A percentile compares a stretch with the other conserved stretches of the same genome.
Evolutionary conservation across 2,113 vertebrate species (phyloP).

Genomic region (Microcebus tavaratra): DNA sequence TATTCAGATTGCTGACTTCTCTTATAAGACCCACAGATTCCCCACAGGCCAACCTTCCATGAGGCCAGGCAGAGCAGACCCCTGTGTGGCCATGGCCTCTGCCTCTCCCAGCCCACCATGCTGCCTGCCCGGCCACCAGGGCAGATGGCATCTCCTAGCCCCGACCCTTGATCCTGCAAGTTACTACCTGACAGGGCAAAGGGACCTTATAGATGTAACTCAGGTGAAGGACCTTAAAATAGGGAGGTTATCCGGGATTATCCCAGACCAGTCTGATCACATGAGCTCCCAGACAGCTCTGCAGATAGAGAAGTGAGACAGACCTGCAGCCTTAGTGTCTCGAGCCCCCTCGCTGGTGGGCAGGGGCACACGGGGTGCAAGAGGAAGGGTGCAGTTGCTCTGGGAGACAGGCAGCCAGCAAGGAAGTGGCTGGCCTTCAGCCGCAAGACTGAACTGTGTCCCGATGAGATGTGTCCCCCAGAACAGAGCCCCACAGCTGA

Average conservation of each 20-base stretch:
- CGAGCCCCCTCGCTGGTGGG: not conserved
- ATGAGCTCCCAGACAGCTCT: not conserved
- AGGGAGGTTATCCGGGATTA: not conserved
- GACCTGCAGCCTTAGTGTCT: no score
- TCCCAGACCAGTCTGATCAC: not conserved
- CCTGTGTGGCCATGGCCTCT: not conserved
- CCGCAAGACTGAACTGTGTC: not conserved
- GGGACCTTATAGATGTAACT: not conserved
- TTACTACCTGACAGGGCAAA: not conserved
- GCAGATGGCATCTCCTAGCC: not conserved
- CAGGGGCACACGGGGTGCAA: rapidly evolving
- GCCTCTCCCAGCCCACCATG: rapidly evolving
- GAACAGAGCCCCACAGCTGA: no score
- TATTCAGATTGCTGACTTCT: not conserved
- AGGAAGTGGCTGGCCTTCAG: not conserved
- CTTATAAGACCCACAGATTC: not conserved
- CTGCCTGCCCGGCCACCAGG: rapidly evolving
- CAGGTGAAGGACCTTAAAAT: not conserved
- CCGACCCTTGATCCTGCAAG: no score
- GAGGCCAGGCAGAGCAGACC: rapidly evolving
- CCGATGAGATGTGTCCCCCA: no score
- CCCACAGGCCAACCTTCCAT: rapidly evolving
- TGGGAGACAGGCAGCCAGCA: no score
- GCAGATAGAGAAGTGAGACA: not conserved
- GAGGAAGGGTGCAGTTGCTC: not conserved